Conservation (phyloP, 1,140 invertebrate genomes). For the Phocides pigmalion region DNA sequence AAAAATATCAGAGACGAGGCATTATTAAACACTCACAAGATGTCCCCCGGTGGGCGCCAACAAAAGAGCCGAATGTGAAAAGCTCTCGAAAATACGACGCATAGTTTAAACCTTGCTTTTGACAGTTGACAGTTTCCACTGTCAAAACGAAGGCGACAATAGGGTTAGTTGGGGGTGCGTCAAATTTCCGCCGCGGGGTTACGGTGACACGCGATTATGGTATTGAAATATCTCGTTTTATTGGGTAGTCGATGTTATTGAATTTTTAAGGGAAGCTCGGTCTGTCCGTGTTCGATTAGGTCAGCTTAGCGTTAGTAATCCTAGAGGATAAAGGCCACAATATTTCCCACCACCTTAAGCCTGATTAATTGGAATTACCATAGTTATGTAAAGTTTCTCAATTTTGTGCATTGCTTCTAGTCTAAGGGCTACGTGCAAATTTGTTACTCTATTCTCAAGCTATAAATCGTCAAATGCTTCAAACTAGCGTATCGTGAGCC, state of each 20-base stretch:
- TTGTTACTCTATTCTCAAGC: too few relatives aligned
- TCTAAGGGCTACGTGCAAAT: too few relatives aligned
- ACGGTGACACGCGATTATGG: conserved; percentile 75
- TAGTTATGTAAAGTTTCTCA: too few relatives aligned
- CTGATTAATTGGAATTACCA: too few relatives aligned
- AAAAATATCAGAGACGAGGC: conserved; percentile 17
- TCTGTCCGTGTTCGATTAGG: conserved; percentile 10
- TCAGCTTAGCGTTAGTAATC: not conserved
- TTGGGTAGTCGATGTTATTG: conserved; percentile 43
- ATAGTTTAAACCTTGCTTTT: conserved; percentile 82
- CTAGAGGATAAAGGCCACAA: too few relatives aligned
- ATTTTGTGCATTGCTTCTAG: too few relatives aligned
- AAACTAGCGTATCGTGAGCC: too few relatives aligned
- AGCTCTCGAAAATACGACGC: conserved; percentile 70
- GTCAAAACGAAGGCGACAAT: conserved; percentile 71
- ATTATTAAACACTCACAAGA: conserved; percentile 40
- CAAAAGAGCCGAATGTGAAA: conserved; percentile 68
- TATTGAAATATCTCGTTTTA: conserved; percentile 72
- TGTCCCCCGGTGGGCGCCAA: conserved; percentile 49
- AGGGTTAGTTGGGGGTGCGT: conserved; percentile 72
- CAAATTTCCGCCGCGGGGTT: conserved; percentile 63
- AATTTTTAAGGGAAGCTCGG: conserved; percentile 41
- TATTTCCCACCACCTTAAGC: too few relatives aligned
- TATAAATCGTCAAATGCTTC: too few relatives aligned
- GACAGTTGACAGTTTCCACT: conserved; percentile 82